Conservation (phyloP, 2,888 invertebrate genomes). For the Calameuta idolon region DNA sequence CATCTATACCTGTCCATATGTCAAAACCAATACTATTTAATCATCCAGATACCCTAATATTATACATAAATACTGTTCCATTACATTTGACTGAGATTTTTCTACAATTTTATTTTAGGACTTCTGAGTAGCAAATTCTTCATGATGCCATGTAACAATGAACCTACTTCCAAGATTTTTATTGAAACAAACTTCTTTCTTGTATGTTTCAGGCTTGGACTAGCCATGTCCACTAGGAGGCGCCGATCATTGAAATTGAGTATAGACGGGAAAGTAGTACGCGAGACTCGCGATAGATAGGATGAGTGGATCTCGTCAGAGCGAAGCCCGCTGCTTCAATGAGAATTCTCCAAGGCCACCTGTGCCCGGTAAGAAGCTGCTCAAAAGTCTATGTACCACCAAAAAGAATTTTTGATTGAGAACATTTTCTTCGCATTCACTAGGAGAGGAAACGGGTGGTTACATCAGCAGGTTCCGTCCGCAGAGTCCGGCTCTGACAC, state of each 20-base stretch:
- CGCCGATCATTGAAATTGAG: conserved; percentile 62
- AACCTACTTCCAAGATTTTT: neutral
- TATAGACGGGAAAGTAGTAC: conserved; percentile 61
- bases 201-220: conserved; percentile 58
- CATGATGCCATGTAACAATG: neutral
- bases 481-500: conserved; percentile 65
- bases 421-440: neutral
- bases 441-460: conserved; percentile 64
- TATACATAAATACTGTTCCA: neutral
- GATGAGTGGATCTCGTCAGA: conserved; percentile 65
- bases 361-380: conserved; percentile 79
- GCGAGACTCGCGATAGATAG: conserved; percentile 65
- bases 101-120: neutral
- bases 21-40: neutral
- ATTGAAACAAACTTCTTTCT: conserved; percentile 21
- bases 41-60: neutral
- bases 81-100: neutral
- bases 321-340: conserved; percentile 66
- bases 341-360: conserved; percentile 86
- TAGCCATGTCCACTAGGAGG: conserved; percentile 67
- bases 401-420: neutral
- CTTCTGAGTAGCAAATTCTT: neutral
- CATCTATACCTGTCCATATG: neutral
- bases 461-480: conserved; percentile 59
- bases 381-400: neutral